Conservation (phyloP, 2,888 invertebrate genomes). For the Reticulitermes lucifugus region DNA sequence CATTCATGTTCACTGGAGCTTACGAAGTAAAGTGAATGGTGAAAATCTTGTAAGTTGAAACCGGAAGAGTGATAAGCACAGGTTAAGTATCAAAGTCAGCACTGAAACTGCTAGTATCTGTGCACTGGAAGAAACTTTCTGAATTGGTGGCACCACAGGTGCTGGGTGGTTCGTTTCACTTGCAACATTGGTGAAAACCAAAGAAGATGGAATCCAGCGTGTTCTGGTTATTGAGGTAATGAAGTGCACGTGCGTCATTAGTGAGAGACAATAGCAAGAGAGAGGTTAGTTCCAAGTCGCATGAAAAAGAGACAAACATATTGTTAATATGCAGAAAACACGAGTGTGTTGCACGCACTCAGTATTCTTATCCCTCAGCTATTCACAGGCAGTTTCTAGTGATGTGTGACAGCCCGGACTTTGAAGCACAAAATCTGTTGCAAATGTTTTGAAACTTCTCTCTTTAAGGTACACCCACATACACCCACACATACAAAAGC, state of each 20-base stretch:
- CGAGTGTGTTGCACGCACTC: too few species aligned
- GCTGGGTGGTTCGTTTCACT: slow-evolving; percentile 46
- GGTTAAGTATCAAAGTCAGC: slow-evolving; percentile 3
- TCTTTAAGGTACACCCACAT: too few species aligned
- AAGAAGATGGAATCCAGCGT: slow-evolving; percentile 74
- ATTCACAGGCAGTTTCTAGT: too few species aligned
- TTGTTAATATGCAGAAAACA: background rate
- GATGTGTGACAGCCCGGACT: too few species aligned
- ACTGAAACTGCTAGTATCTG: slow-evolving; percentile 20
- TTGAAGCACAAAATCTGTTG: too few species aligned
- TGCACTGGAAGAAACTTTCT: slow-evolving; percentile 41
- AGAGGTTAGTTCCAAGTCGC: slow-evolving; percentile 51
- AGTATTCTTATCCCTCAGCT: too few species aligned
- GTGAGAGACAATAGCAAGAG: slow-evolving; percentile 15
- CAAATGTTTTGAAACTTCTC: too few species aligned
- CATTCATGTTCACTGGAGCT: background rate
- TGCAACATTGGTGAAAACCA: slow-evolving; percentile 66
- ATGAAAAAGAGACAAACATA: slow-evolving; percentile 49
- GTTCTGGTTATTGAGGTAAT: slow-evolving; percentile 61
- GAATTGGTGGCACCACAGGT: slow-evolving; percentile 31
- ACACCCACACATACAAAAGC: too few species aligned
- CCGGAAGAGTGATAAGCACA: background rate
- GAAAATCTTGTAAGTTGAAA: background rate
- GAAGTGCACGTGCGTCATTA: slow-evolving; percentile 53
- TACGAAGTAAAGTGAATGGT: background rate